Evolutionary conservation across 2,797 vertebrate genomes (phyloP).

Genomic region (Sebastolobus altivelis): DNA sequence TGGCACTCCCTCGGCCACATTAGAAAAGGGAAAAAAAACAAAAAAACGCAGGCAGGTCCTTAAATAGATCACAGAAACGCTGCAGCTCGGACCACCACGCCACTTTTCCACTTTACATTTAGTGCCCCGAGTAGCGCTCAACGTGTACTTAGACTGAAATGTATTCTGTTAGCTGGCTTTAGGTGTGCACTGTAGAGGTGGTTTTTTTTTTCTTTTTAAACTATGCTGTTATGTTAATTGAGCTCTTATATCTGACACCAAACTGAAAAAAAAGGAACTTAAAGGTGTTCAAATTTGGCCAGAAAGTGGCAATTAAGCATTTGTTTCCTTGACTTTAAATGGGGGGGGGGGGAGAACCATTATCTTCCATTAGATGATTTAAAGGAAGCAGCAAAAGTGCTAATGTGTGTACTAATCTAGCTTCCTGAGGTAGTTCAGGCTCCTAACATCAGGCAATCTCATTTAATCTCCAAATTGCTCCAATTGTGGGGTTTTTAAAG

Average conservation of each 20-base stretch:
- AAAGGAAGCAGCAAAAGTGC: constrained; percentile 1
- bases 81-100: constrained; percentile 31
- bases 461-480: constrained; percentile 57
- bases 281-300: background rate
- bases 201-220: constrained; percentile 3
- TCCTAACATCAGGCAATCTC: constrained; percentile 5
- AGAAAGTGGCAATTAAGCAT: background rate
- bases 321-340: constrained; percentile 1
- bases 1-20: constrained; percentile 76
- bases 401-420: background rate
- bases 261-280: background rate
- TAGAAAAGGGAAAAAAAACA: constrained; percentile 31
- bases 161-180: background rate
- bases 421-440: constrained; percentile 3
- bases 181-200: background rate
- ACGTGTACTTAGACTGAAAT: background rate
- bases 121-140: background rate
- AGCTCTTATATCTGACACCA: background rate
- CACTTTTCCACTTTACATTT: constrained; percentile 53
- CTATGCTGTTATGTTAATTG: background rate
- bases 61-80: constrained; percentile 67
- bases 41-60: constrained; percentile 41
- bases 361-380: background rate
- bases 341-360: background rate
- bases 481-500: constrained; percentile 55